Evolutionary conservation across 2,113 vertebrate genomes (phyloP).

Genomic region (Perca schrenkii): DNA sequence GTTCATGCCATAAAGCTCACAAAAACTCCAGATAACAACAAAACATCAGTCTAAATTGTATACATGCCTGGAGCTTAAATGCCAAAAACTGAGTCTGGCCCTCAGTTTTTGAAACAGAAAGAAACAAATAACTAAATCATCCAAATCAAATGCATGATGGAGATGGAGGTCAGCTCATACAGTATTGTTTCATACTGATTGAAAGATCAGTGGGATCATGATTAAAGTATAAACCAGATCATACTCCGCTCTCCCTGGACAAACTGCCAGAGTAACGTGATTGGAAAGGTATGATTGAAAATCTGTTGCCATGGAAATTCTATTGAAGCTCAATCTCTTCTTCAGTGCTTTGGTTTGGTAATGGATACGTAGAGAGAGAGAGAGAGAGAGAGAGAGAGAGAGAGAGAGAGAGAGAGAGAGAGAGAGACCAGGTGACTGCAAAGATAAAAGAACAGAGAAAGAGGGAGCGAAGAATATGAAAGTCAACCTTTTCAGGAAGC

Average conservation of each 20-base stretch:
- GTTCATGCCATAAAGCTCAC: slow-evolving; percentile 28
- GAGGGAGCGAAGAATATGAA: slow-evolving; percentile 23
- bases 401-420: no score
- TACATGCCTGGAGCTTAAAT: not conserved
- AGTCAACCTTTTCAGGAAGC: not conserved
- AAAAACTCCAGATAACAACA: slow-evolving; percentile 13
- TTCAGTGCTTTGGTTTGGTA: slow-evolving; percentile 42
- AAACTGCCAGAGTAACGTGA: slow-evolving; percentile 42
- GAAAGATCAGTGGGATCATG: slow-evolving; percentile 65
- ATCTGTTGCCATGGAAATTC: slow-evolving; percentile 78
- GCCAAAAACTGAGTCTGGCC: not conserved
- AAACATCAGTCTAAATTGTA: slow-evolving; percentile 4
- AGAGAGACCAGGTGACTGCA: slow-evolving; percentile 43
- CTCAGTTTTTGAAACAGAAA: slow-evolving; percentile 1
- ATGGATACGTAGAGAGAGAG: slow-evolving; percentile 30
- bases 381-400: not conserved
- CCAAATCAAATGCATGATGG: slow-evolving; percentile 24
- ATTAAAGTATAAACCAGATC: slow-evolving; percentile 66
- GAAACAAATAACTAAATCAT: slow-evolving; percentile 3
- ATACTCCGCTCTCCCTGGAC: slow-evolving; percentile 40
- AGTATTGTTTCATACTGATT: slow-evolving; percentile 51
- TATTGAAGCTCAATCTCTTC: slow-evolving; percentile 63
- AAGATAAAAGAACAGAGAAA: slow-evolving; percentile 59
- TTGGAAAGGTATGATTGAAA: slow-evolving; percentile 67
- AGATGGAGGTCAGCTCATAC: slow-evolving; percentile 43